Base-by-base conservation (phyloP, 2,888 invertebrate genomes). In the Incurvaria masculella region DNA sequence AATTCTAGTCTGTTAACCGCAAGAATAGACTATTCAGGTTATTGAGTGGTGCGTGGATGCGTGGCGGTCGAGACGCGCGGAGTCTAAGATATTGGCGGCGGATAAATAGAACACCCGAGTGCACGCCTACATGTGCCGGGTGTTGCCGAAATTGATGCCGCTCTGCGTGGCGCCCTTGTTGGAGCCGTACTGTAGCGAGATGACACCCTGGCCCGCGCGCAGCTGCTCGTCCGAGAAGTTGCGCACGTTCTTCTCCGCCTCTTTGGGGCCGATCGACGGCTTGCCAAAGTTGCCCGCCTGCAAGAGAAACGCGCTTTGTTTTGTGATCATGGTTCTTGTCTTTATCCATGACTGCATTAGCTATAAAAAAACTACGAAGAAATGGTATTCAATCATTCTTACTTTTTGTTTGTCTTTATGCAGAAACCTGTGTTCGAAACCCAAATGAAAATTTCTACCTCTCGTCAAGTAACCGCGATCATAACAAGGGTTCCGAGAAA, bases 81-180 rank as follows among this genome's bases (percentile, higher is more conserved):
- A 33, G 33, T 14, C 33, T 8, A 3, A 33, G 14, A 33, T 14
- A 33, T 33, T 33, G 6, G 23, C 23, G 23, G 23, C 10, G 23
- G 5, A 33, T 33, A n/a, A 14, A 33, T n/a, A 33, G 33, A 11
- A 33, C 11, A n/a, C 14, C 11, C 14, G 33, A 3, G 14, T 4
- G 33, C 14, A n/a, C 3, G 33, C 14, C 33, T 89, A 96, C 94
- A 96, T 96, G 80, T 97, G 97, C 72, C 97, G 85, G 61, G 96
- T 96, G 79, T 95, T 96, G 59, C 97, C 97, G 62, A 97, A 94
- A 72, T 92, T 97, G 68, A 97, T 93, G 49, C 97, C 98, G 56
- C 94, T 91, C 72, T 97, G 97, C 65, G 82, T 96, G 60, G 97
- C 97, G 21, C 97, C 97, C 75, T 97, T 97, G 83, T 98, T 98